Percentiles rank a stretch among this genome's conserved stretches.
Conservation (phyloP, 2,797 vertebrate species). For the Setipinna tenuifilis region DNA sequence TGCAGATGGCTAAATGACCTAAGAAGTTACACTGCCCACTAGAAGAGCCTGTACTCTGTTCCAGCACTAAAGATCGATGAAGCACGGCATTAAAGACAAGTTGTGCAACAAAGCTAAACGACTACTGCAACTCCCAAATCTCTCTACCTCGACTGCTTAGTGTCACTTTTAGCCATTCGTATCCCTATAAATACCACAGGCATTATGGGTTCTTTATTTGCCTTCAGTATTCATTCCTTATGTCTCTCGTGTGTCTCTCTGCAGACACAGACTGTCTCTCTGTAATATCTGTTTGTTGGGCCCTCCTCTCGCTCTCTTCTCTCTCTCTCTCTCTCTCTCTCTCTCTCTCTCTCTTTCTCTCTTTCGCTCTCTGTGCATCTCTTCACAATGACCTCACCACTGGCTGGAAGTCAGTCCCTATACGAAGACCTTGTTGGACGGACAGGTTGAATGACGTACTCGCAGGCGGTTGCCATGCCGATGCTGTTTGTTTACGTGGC, state of each 20-base stretch:
- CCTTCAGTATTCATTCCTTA: neutral
- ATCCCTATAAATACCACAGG: neutral
- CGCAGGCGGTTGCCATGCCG: neutral
- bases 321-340: constrained; percentile 6
- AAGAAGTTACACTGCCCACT: neutral
- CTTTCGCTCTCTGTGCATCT: neutral
- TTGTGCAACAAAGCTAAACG: neutral
- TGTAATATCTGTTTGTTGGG: too few species aligned
- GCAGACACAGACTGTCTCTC: neutral
- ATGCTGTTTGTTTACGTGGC: neutral
- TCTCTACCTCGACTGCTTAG: neutral
- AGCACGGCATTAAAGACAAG: neutral
- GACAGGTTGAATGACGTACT: constrained; percentile 8
- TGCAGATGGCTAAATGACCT: neutral
- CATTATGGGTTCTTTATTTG: neutral
- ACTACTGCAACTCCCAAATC: neutral
- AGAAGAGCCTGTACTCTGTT: neutral
- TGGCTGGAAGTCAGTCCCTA: neutral
- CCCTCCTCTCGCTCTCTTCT: too few species aligned
- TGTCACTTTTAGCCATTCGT: neutral
- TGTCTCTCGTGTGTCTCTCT: neutral
- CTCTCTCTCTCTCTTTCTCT: constrained; percentile 5
- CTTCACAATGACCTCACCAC: neutral
- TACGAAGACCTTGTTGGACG: neutral
- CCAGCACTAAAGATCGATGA: neutral